Base-by-base conservation (phyloP, 2,888 invertebrate genomes). In the Pycnomerus fuliginosus region DNA sequence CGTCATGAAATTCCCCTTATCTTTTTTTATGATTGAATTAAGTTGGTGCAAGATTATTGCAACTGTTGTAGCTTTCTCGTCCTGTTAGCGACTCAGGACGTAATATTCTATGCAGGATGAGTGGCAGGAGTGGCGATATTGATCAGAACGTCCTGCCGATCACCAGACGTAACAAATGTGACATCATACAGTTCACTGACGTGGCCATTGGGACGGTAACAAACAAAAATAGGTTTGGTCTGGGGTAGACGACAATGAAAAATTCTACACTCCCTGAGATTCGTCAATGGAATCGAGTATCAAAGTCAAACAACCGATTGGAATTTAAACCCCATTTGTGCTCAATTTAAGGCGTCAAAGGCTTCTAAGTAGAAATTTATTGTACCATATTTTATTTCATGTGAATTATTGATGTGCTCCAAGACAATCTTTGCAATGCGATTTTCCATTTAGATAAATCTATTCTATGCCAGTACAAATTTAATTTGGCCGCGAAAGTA, bases 91-190 rank as follows among this genome's bases (percentile, higher is more conserved):
- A n/a, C n/a, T n/a, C n/a, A n/a, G n/a, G n/a, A n/a, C n/a, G n/a
- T n/a, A n/a, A n/a, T n/a, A n/a, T n/a, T n/a, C n/a, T n/a, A n/a
- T n/a, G n/a, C n/a, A n/a, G n/a, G n/a, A n/a, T n/a, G n/a, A n/a
- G n/a, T n/a, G n/a, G n/a, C n/a, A n/a, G n/a, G n/a, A n/a, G n/a
- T n/a, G n/a, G n/a, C 43, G 45, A 47, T 62, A 62, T 62, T 58
- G 61, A 62, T 62, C 60, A 58, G 58, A 45, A 55, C 55, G 60
- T 48, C 46, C 56, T 55, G 54, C 53, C 56, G 59, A 59, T 61
- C 60, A 62, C 51, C 52, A 60, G 58, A 62, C 61, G 58, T 58
- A 56, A 62, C 61, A 63, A 62, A 62, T 61, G 60, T 56, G 60
- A 60, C 58, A 61, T 58, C 55, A 55, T 52, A 48, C 61, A 59